Base-by-base conservation (phyloP, 2,113 vertebrate genomes). In the Carettochelys insculpta region DNA sequence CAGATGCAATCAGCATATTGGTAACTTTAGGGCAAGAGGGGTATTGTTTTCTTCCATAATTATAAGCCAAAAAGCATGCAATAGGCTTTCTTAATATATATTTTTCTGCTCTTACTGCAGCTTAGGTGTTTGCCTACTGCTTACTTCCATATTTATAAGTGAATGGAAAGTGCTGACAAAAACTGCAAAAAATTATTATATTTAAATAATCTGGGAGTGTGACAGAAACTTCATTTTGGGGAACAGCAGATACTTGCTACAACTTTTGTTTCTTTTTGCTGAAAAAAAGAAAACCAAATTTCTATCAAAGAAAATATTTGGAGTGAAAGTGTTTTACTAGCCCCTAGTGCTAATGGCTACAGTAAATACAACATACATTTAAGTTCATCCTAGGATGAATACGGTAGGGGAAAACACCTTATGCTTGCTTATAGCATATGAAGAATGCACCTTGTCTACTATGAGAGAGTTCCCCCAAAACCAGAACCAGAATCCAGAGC, bases 41-140 rank as follows among this genome's bases (percentile, higher is more conserved):
- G 41, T 50, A 47, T 76, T 79, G 48, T 3, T 1, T 2, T 43
- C 31, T 24, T 51, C 82, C 38, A 6, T 31, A 90, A 79, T 38
- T 22, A n/a, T 58, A 56, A 89, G 58, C 4, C 38, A 65, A 56
- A 79, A 54, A 84, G 48, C 29, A 51, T 53, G 24, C 47, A 47
- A 9, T 13, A 5, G 0, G 24, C 24, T 77, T 87, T 9, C 56
- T 77, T 3, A 0, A 0, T 27, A 2, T 27, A 20, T 82, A 43
- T 25, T 90, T 58, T 90, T 84, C 11, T 90, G 45, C 47, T 83
- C 11, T 45, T 45, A 43, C 11, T 29, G 38, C 61, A 38, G 38
- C 17, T 38, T 68, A 19, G 17, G 19, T 68, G 19, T 68, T n/a
- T 38, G n/a, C 34, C 16, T n/a, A n/a, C n/a, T n/a, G n/a, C n/a